Evolutionary conservation across 2,797 vertebrate species (phyloP).

Genomic region (Anisognathus igniventris): DNA sequence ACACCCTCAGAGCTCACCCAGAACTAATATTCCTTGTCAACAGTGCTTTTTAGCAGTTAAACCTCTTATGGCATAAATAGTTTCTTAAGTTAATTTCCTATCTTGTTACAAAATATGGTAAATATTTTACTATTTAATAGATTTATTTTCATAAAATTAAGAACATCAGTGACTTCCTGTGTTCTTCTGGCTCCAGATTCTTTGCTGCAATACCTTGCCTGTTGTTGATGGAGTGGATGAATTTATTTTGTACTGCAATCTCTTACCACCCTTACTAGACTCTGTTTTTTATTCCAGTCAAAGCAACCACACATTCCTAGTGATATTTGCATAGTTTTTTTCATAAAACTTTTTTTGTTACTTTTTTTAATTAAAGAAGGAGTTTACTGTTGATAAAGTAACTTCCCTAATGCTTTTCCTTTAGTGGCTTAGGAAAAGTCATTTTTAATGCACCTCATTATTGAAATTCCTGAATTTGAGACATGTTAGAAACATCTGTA

Average conservation of each 20-base stretch:
- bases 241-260: not conserved
- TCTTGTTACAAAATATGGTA: not conserved
- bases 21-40: not conserved
- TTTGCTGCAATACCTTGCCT: not conserved
- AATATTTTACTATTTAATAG: not conserved
- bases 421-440: not conserved
- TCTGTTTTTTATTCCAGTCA: not conserved
- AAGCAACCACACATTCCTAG: not conserved
- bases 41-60: not conserved
- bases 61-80: not conserved
- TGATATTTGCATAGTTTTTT: not conserved
- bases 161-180: not conserved
- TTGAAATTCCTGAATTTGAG: fast-evolving
- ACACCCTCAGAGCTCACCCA: not conserved
- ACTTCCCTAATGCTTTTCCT: not conserved
- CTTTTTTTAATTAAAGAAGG: not conserved
- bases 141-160: not conserved
- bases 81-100: not conserved
- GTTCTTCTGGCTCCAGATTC: not conserved
- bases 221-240: not conserved
- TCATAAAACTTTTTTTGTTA: not conserved
- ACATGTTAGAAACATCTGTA: not conserved
- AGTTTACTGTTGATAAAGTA: not conserved
- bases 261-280: not conserved
- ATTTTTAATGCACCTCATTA: not conserved